Percentiles rank a stretch among this genome's conserved stretches.
phyloP scores from a whole-genome alignment of 30 jellyfish, hydroid and myxozoan genomes.

The Morbakka virulenta region DNA sequence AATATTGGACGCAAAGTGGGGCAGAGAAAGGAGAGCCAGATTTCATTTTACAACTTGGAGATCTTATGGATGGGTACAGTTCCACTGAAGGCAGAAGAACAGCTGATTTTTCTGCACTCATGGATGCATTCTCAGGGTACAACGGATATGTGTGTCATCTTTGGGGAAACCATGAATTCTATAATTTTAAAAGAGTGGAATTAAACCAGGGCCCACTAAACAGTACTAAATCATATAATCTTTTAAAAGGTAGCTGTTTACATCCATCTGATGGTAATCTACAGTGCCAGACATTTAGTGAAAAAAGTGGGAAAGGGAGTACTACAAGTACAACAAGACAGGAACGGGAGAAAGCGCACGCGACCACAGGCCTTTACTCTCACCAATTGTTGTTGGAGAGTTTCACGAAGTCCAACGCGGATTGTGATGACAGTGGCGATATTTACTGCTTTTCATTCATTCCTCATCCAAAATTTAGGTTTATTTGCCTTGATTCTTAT shows the following conservation, averaged over 20 bases:
- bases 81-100: constrained; percentile 21
- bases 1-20: constrained; percentile 43
- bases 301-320: neutral
- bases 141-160: constrained; percentile 73
- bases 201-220: constrained; percentile 52
- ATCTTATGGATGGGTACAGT: constrained; percentile 72
- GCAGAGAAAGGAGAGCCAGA: constrained; percentile 26
- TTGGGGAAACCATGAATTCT: constrained; percentile 97
- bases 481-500: constrained; percentile 76
- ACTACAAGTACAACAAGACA: neutral
- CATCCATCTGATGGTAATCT: neutral
- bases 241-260: neutral
- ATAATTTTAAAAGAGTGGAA: constrained; percentile 72
- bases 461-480: constrained; percentile 54
- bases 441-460: constrained; percentile 65
- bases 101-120: constrained; percentile 20
- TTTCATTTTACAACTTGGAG: constrained; percentile 88
- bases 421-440: constrained; percentile 18
- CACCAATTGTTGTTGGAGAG: neutral
- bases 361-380: neutral
- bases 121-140: constrained; percentile 19
- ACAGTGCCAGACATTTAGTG: no score
- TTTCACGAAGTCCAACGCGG: neutral
- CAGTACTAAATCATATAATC: neutral
- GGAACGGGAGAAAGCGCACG: no score